Evolutionary conservation across 1,140 invertebrate genomes (phyloP), one percentile per base, ranked within the genome.

Genomic region (Bombus fervidus): DNA sequence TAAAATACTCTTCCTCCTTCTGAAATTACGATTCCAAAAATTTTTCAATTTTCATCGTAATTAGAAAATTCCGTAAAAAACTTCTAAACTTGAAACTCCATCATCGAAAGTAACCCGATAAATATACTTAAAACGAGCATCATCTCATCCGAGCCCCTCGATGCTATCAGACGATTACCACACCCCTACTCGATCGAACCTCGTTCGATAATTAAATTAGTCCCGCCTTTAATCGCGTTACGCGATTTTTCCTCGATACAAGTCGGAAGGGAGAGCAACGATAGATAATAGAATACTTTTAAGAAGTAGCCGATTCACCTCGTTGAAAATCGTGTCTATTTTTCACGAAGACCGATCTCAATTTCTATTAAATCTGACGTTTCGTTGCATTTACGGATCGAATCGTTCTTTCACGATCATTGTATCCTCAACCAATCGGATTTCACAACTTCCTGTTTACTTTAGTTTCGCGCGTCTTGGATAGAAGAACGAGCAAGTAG

Each of bases 371-470:
- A 66, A 82, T 82, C 72, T 10, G 12, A 3, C n/a, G 43, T 71
- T 28, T 22, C 34, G 43, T 57, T 80, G 39, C 25, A 13, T 22
- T 13, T 12, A 18, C 9, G 5, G 12, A 59, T 69, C 22, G 34
- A 76, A n/a, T 25, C 15, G 28, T 69, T 57, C 68, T 47, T 12
- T 69, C 34, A 34, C 64, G 74, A 78, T 78, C 75, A 43, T 22
- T 59, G 82, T 59, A 15, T 41, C 66, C 25, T 10, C 28, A 18
- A 18, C 12, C 59, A 83, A 83, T 83, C 81, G 34, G 62, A 83
- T 83, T 77, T 77, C 31, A 10, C 64, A n/a, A 39, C 34, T 53
- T 77, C 47, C 73, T 77, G 64, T 83, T 53, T 83, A 77, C 66
- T 78, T 53, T 84, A 71, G 75, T 43, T 59, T 75, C 25, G 37